Evolutionary conservation across 2,797 vertebrate genomes (phyloP).

Genomic region (Phyllotis vaccarum): DNA sequence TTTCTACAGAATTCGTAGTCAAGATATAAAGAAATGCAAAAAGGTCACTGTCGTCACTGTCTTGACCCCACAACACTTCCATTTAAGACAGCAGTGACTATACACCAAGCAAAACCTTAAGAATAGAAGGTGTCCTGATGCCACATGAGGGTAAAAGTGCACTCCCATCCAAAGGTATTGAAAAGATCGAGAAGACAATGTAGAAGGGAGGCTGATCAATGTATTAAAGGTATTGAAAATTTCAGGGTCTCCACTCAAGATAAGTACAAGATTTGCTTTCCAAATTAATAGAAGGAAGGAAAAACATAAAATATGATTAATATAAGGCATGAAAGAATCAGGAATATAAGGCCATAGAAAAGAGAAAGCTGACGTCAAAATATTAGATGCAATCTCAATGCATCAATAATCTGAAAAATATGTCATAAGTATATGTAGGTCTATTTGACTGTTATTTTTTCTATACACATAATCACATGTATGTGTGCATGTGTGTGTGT

Average conservation of each 20-base stretch:
- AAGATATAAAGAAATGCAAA: neutral
- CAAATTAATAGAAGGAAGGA: neutral
- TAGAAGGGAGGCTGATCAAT: neutral
- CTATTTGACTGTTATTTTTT: neutral
- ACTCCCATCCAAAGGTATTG: neutral
- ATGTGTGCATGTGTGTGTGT: neutral
- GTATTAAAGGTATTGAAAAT: neutral
- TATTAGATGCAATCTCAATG: neutral
- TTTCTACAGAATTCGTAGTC: neutral
- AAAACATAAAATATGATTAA: neutral
- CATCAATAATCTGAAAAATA: neutral
- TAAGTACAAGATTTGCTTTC: neutral
- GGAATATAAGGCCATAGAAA: slow-evolving; percentile 1
- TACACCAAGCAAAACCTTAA: neutral
- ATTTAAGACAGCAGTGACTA: neutral
- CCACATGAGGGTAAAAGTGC: neutral
- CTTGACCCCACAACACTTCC: neutral
- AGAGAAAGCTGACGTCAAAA: neutral
- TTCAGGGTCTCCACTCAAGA: neutral
- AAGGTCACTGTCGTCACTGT: neutral
- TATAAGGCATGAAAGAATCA: neutral
- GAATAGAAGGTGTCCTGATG: neutral
- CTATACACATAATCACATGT: neutral
- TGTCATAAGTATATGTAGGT: neutral
- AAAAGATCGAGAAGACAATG: neutral